Evolutionary conservation across 2,888 invertebrate species (phyloP).

Genomic region (Quadroppia sp.): DNA sequence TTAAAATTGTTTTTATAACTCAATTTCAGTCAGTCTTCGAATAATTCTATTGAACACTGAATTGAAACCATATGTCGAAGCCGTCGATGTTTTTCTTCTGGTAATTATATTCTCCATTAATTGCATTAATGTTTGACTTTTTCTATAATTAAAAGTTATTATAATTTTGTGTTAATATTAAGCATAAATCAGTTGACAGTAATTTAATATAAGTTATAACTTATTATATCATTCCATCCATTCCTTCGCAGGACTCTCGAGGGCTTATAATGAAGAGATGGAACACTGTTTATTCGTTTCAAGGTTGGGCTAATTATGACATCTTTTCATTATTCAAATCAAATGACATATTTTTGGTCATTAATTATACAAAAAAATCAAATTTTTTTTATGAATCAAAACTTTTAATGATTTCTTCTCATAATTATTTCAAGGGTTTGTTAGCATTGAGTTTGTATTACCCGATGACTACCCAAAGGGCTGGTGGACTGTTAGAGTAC

Average conservation of each 20-base stretch:
- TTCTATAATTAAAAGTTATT: background rate
- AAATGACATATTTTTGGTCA: background rate
- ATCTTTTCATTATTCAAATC: background rate
- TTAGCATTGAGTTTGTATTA: conserved; percentile 79
- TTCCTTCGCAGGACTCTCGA: conserved; percentile 45
- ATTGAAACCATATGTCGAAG: conserved; percentile 54
- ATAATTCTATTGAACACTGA: conserved; percentile 53
- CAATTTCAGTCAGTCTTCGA: conserved; percentile 52
- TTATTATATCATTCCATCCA: too few relatives aligned
- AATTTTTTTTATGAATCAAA: background rate
- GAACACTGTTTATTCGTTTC: conserved; percentile 46
- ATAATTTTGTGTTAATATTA: too few relatives aligned
- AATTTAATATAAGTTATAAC: too few relatives aligned
- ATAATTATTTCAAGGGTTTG: conserved; percentile 64
- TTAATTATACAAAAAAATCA: background rate
- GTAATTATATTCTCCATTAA: too few relatives aligned
- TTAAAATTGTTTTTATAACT: background rate
- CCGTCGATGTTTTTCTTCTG: conserved; percentile 53
- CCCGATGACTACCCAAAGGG: conserved; percentile 88
- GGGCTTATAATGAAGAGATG: conserved; percentile 46
- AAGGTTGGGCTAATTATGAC: background rate
- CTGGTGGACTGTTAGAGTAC: conserved; percentile 81
- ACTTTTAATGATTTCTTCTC: conserved; percentile 4
- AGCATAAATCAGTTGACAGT: too few relatives aligned
- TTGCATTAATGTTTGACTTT: background rate